Evolutionary conservation across 1,140 invertebrate genomes (phyloP).

Genomic region (Coenobita brevimanus): DNA sequence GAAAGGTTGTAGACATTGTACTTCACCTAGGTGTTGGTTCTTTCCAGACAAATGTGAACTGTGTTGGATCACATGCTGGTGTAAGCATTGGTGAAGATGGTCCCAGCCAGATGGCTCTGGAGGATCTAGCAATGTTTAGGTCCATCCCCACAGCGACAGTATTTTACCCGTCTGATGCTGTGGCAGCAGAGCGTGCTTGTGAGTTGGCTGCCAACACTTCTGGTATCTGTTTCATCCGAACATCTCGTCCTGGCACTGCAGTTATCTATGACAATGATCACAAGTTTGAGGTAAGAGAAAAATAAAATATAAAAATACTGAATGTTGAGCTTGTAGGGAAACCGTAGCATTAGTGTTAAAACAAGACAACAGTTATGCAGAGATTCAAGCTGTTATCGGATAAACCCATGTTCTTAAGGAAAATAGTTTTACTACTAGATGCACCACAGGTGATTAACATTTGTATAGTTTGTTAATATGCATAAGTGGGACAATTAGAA

Average conservation of each 20-base stretch:
- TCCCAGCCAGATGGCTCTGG: slow-evolving; percentile 99
- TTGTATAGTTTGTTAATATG: too few relatives aligned
- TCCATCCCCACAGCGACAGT: slow-evolving; percentile 91
- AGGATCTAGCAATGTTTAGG: slow-evolving; percentile 97
- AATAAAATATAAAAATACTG: too few relatives aligned
- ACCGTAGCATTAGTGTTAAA: too few relatives aligned
- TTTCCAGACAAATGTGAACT: slow-evolving; percentile 93
- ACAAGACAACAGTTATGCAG: too few relatives aligned
- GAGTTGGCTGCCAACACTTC: slow-evolving; percentile 97
- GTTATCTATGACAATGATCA: slow-evolving; percentile 93
- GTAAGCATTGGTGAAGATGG: slow-evolving; percentile 95
- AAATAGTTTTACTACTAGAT: too few relatives aligned
- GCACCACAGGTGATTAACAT: too few relatives aligned
- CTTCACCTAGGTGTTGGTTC: too few relatives aligned
- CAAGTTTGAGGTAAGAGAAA: slow-evolving; percentile 79
- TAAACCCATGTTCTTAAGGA: too few relatives aligned
- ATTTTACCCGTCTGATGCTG: slow-evolving; percentile 98
- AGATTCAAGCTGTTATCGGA: too few relatives aligned
- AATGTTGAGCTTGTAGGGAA: too few relatives aligned
- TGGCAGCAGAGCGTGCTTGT: slow-evolving; percentile 92
- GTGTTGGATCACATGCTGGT: slow-evolving; percentile 93
- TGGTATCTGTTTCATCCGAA: slow-evolving; percentile 97
- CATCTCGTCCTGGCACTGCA: slow-evolving; percentile 91
- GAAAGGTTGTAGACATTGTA: too few relatives aligned
- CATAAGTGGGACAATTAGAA: too few relatives aligned